Base-by-base conservation (phyloP, 2,888 invertebrate genomes). In the Dolichopus griseipennis region DNA sequence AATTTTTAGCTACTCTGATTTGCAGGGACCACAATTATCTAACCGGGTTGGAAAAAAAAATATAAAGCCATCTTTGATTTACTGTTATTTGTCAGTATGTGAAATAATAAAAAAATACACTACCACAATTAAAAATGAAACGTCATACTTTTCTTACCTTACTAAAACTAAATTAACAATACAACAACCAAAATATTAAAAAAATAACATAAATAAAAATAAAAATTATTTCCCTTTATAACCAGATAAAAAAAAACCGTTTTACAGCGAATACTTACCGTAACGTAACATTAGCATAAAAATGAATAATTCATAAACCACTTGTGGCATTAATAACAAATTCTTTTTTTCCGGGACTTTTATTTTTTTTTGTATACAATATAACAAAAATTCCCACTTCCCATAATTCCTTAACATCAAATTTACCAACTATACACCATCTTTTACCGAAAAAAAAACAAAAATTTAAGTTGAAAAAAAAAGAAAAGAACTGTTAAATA, bases 221-320 rank as follows among this genome's bases (percentile, higher is more conserved):
- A 8, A 37, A 37, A 37, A 37, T 10, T 12, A 5, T 12, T 12
- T 12, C 18, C 4, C 18, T 52, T 15, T 6, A 15, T 52, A 9
- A 12, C n/a, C 52, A 52, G 6, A 18, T 18, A 12, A 52, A 52
- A 52, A 27, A 27, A 27, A 27, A 27, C 27, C 27, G 27, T 27
- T 27, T 27, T 27, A 27, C 18, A 52, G 52, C 52, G n/a, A 12
- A 52, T 18, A 9, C 52, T 12, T 52, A 52, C 52, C 52, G 18
- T 52, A 62, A 67, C 66, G 22, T 27, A 70, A 63, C 21, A 66
- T 64, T 64, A 37, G 67, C 66, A 66, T 66, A 22, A 61, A 64
- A 64, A 64, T 64, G 64, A 64, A 64, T 64, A 34, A 64, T 64
- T 64, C 37, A 64, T 64, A 64, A 64, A 64, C 64, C 64, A 64